Base-by-base conservation (phyloP, 2,888 invertebrate genomes). In the Coenonympha arcania region DNA sequence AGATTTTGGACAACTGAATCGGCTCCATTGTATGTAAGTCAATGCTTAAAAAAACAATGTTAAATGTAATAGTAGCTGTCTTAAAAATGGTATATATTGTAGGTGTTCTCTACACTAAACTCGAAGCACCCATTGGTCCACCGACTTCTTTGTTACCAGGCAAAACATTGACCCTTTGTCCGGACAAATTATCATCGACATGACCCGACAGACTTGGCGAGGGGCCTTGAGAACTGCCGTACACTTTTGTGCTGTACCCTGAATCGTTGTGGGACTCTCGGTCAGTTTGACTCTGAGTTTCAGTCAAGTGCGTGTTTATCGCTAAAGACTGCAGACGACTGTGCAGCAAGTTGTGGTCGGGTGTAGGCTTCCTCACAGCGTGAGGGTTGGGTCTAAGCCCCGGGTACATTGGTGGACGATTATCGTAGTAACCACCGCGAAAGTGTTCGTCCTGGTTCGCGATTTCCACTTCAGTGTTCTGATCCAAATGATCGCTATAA, bases 241-340 rank as follows among this genome's bases (percentile, higher is more conserved):
- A 93, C 60, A 93, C 91, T 66, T 93, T 92, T 30, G 94, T 94
- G 63, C 93, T 93, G 72, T 95, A 95, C 1, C 95, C 95, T 0
- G 94, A 94, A 76, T 95, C 95, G 59, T 94, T 93, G 69, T 92
- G 94, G 0, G 90, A 90, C 63, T 92, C 92, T 45, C 90, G 75
- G 60, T 90, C 90, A 1, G 87, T 68, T 60, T 87, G 87, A 58
- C 85, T 84, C 50, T 87, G 87, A 0, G 77, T 78, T 52, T 87
- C 87, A 1, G 84, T 79, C 56, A 87, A 60, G 58, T 87, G 82
- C 0, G 87, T 87, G 58, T 87, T 87, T 0, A 87, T 87, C 6
- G 87, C 86, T 50, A 87, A 62, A 0, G 87, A 87, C 50, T 87
- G 87, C 16, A 87, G 64, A 9, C 86, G 66, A 41, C 84, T 84